Percentiles rank a stretch among this genome's conserved stretches.
Conservation (phyloP, 2,113 vertebrate genomes). For the Nothocercus nigrocapillus region DNA sequence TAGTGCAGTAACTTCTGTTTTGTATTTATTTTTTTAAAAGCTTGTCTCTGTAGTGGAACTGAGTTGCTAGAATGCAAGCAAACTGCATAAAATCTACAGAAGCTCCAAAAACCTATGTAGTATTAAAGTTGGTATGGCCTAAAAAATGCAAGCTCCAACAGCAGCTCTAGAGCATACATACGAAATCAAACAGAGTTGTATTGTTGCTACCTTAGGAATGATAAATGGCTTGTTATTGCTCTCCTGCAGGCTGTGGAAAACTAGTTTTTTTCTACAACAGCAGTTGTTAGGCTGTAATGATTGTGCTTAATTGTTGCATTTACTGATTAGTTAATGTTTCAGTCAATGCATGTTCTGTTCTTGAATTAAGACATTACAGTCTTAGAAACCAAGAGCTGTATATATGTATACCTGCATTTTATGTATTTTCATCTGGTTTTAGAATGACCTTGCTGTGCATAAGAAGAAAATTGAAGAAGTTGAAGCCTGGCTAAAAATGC, state of each 20-base stretch:
- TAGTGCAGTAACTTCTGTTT: neutral
- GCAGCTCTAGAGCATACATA: accelerated
- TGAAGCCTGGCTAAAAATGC: slow-evolving; percentile 87
- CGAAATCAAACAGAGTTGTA: too few species aligned
- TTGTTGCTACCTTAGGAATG: neutral
- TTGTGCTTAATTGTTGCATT: neutral
- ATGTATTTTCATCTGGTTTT: neutral
- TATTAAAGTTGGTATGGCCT: neutral
- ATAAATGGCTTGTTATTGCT: neutral
- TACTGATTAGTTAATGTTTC: neutral
- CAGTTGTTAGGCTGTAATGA: neutral
- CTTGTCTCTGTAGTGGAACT: neutral
- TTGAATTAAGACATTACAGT: neutral
- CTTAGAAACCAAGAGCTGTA: neutral
- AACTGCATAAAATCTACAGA: neutral
- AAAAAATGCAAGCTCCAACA: neutral
- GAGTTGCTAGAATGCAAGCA: neutral
- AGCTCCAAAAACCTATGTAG: neutral
- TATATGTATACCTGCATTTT: neutral
- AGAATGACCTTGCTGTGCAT: slow-evolving; percentile 92
- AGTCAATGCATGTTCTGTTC: neutral
- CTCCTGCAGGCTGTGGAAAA: neutral
- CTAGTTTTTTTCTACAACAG: too few species aligned
- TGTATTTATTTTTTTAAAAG: neutral
- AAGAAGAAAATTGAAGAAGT: slow-evolving; percentile 97